phyloP scores from a whole-genome alignment of 2,888 invertebrate genomes.

The Agrochola macilenta region DNA sequence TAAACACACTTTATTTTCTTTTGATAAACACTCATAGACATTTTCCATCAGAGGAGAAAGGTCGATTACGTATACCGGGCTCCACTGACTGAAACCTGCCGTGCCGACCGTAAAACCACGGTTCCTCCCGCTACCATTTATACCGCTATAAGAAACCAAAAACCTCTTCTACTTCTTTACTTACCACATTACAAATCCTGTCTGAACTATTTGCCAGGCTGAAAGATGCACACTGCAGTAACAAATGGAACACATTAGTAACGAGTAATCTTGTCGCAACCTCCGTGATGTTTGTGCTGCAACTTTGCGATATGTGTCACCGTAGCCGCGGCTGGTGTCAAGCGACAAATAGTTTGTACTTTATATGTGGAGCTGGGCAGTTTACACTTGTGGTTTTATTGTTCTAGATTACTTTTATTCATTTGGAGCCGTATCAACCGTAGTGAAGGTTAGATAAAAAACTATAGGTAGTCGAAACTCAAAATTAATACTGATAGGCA shows the following conservation, averaged over 20 bases:
- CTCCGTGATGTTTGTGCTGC: conserved; percentile 48
- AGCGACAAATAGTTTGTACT: conserved; percentile 51
- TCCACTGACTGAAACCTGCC: too few relatives aligned
- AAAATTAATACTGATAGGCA: neutral
- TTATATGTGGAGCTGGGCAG: conserved; percentile 23
- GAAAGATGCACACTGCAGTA: conserved; percentile 39
- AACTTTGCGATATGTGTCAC: conserved; percentile 44
- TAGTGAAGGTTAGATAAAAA: neutral
- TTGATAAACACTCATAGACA: too few relatives aligned
- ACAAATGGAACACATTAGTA: conserved; percentile 54
- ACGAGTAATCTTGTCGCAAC: conserved; percentile 53
- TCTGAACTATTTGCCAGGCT: conserved; percentile 22
- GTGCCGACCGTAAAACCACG: too few relatives aligned
- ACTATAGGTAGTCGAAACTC: neutral
- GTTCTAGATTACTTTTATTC: neutral
- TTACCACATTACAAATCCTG: neutral
- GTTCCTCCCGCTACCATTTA: neutral
- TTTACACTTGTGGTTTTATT: conserved; percentile 2
- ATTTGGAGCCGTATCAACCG: neutral
- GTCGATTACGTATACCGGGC: too few relatives aligned
- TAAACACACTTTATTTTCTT: too few relatives aligned
- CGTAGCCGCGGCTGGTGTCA: conserved; percentile 22
- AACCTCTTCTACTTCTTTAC: neutral
- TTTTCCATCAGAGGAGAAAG: too few relatives aligned
- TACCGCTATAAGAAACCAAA: neutral